These are phyloP conservation scores for Sinhomidia bicolor DNA, from an alignment of 2,888 invertebrate genomes.

Conservation along the genomic window DNA sequence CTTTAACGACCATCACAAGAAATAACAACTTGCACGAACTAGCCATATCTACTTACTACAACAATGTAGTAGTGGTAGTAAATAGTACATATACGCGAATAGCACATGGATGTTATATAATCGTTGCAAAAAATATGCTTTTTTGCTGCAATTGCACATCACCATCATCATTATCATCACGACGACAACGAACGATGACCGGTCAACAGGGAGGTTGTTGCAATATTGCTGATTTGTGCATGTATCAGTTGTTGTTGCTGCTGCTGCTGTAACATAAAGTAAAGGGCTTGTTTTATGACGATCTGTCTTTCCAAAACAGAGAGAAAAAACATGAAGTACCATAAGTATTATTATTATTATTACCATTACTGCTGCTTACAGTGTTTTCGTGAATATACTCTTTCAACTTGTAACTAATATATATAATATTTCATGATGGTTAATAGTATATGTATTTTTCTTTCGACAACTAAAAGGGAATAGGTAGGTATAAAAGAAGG, in stretches of 20 bases:
- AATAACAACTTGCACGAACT: background rate
- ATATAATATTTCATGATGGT: constrained; percentile 30
- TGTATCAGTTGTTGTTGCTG: constrained; percentile 1
- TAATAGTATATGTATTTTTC: constrained; percentile 2
- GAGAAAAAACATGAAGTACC: background rate
- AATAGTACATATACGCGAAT: no score
- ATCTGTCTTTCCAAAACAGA: background rate
- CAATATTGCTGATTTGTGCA: constrained; percentile 7
- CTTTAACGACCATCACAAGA: background rate
- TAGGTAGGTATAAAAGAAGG: constrained; percentile 1
- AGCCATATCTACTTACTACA: background rate
- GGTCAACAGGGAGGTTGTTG: constrained; percentile 31
- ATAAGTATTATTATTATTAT: background rate
- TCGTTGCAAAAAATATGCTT: constrained; percentile 6
- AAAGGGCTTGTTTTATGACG: constrained; percentile 31
- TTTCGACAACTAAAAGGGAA: background rate
- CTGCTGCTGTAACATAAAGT: background rate
- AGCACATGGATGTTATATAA: constrained; percentile 1
- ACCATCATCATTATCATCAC: background rate
- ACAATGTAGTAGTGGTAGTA: no score
- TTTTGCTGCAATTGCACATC: constrained; percentile 39
- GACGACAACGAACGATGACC: constrained; percentile 42
- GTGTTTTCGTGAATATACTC: background rate
- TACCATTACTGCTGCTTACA: no score
- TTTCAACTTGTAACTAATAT: background rate